phyloP scores from a whole-genome alignment of 2,888 invertebrate species.

The Lepetodrilus schrolli region DNA sequence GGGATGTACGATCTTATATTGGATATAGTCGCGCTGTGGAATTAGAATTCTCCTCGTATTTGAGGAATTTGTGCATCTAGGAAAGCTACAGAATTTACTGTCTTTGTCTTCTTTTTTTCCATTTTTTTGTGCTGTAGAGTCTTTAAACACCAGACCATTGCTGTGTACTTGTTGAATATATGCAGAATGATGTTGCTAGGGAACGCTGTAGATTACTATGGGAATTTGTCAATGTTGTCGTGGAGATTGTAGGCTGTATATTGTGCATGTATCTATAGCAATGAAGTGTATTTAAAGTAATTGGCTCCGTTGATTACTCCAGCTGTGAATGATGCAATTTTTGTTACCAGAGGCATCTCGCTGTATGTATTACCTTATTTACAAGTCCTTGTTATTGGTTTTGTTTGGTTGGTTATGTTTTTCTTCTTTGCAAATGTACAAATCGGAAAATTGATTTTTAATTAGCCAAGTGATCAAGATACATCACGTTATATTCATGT shows the following conservation, averaged over 20 bases:
- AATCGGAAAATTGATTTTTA: slow-evolving; percentile 19
- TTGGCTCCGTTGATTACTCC: neutral
- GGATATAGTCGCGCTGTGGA: slow-evolving; percentile 6
- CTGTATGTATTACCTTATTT: neutral
- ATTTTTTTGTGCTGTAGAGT: too few species aligned
- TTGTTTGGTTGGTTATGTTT: slow-evolving; percentile 26
- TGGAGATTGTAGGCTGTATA: slow-evolving; percentile 22
- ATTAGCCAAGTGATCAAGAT: slow-evolving; percentile 22
- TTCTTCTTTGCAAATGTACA: slow-evolving; percentile 23
- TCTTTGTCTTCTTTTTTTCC: too few species aligned
- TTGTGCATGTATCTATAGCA: slow-evolving; percentile 24
- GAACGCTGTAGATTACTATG: neutral
- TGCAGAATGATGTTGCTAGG: too few species aligned
- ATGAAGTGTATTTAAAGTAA: slow-evolving; percentile 9
- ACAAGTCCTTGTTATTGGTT: neutral
- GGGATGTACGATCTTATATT: neutral
- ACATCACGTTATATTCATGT: slow-evolving; percentile 10
- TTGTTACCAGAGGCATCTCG: slow-evolving; percentile 5
- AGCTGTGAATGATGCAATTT: slow-evolving; percentile 20
- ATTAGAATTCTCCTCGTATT: slow-evolving; percentile 10
- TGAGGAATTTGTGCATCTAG: too few species aligned
- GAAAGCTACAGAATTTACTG: too few species aligned
- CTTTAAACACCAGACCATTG: too few species aligned
- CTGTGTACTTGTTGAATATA: too few species aligned
- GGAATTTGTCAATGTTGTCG: neutral